These are phyloP conservation scores for Molossus molossus DNA, from an alignment of 2,797 vertebrate species.

Conservation along the genomic window DNA sequence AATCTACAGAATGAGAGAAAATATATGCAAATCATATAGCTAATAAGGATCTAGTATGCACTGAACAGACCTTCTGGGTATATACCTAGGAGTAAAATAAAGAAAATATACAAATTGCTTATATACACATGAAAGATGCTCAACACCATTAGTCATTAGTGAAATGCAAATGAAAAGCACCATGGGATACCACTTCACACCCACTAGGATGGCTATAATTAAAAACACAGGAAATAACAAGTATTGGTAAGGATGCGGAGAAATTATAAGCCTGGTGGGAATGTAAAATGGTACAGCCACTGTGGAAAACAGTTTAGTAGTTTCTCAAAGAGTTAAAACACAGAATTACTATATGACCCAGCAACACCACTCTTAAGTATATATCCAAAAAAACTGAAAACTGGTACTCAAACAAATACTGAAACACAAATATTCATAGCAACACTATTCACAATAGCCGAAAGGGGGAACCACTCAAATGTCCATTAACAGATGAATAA, in stretches of 20 bases:
- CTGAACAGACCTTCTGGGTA: not conserved
- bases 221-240: too few species aligned
- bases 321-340: constrained; percentile 2
- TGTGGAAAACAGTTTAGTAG: too few species aligned
- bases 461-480: too few species aligned
- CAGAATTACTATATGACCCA: not conserved
- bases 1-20: too few species aligned
- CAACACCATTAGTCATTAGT: not conserved
- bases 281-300: too few species aligned
- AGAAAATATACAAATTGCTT: not conserved
- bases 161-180: constrained; percentile 57
- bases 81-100: not conserved
- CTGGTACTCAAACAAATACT: not conserved
- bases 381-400: not conserved
- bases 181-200: not conserved
- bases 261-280: too few species aligned
- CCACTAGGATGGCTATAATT: not conserved
- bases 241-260: too few species aligned
- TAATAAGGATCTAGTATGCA: not conserved
- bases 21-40: not conserved
- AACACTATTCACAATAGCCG: not conserved
- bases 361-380: not conserved
- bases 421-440: not conserved
- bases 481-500: not conserved
- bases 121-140: not conserved